Evolutionary conservation across 2,888 invertebrate species (phyloP).

Genomic region (Dasysyrphus albostriatus): DNA sequence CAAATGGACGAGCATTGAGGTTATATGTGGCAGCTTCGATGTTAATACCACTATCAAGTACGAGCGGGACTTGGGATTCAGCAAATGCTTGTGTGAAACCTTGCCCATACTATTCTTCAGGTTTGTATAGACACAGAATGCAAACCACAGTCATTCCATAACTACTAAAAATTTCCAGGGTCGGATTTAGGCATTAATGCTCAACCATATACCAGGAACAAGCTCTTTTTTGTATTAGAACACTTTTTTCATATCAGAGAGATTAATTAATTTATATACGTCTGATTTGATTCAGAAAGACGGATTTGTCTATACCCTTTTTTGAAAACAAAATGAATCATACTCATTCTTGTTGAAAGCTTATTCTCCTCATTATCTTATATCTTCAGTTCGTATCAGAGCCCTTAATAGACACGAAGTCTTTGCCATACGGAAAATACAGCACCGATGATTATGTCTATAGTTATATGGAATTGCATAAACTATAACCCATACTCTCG

Average conservation of each 20-base stretch:
- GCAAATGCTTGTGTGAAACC: constrained; percentile 40
- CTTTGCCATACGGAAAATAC: background rate
- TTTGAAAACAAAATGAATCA: no score
- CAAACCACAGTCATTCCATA: constrained; percentile 52
- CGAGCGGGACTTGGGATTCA: constrained; percentile 23
- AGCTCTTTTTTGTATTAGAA: no score
- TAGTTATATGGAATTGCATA: constrained; percentile 35
- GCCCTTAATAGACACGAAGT: background rate
- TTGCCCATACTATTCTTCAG: constrained; percentile 29
- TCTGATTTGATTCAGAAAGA: no score
- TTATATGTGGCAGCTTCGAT: constrained; percentile 59
- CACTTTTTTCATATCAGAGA: no score
- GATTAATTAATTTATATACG: no score
- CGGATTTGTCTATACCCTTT: no score
- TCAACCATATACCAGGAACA: no score
- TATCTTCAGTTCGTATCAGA: no score
- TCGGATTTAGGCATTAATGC: background rate
- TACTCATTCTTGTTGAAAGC: no score
- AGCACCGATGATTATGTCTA: background rate
- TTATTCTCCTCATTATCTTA: no score
- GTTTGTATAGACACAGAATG: constrained; percentile 34
- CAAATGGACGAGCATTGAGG: constrained; percentile 61
- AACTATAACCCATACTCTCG: constrained; percentile 58
- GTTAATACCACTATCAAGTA: constrained; percentile 52
- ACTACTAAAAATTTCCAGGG: constrained; percentile 1